Base-by-base conservation (phyloP, 1,140 invertebrate species). In the Drosophila arawakana region DNA sequence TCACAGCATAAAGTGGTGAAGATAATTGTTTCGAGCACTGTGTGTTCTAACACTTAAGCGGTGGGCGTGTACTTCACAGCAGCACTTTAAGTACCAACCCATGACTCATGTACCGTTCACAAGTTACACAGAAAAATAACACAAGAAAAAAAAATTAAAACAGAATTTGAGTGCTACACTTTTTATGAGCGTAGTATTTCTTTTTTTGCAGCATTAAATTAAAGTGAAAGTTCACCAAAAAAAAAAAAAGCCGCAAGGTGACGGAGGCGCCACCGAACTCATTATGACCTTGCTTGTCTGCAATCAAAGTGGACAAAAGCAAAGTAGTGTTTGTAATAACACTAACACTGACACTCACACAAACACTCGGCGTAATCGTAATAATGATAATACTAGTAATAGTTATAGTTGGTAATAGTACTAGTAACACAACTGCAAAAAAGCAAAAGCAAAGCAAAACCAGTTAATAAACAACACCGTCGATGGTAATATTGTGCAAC, bases 161-260 rank as follows among this genome's bases (percentile, higher is more conserved):
- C 52, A 55, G 15, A 73, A 61, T 73, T 41, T 58, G 11, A 73
- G 10, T 67, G 52, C 60, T 61, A 57, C 69, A 59, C 43, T 43
- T 69, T 43, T 52, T 25, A 47, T 47, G 58, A 41, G 35, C 35
- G 25, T 39, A 43, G 44, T 43, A 30, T 30, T 30, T 30, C 18
- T 30, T 30, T 73, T 73, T 72, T 50, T 41, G 47, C 47, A 65
- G 46, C 44, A 43, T 4, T 49, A 44, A 77, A 43, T 4, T 49
- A 44, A 77, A 77, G 75, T 77, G 75, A 77, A 77, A 77, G 75
- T 77, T 59, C n/a, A 37, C 57, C 15, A 21, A 39, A 50, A 34
- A 46, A 54, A 54, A 18, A 55, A n/a, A 39, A 15, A 21, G 65
- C 49, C 44, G 58, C 37, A 46, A 73, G 52, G 15, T 15, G 11